Evolutionary conservation across 2,797 vertebrate genomes (phyloP), one percentile per base, ranked within the genome.

Genomic region (Tapera naevia): DNA sequence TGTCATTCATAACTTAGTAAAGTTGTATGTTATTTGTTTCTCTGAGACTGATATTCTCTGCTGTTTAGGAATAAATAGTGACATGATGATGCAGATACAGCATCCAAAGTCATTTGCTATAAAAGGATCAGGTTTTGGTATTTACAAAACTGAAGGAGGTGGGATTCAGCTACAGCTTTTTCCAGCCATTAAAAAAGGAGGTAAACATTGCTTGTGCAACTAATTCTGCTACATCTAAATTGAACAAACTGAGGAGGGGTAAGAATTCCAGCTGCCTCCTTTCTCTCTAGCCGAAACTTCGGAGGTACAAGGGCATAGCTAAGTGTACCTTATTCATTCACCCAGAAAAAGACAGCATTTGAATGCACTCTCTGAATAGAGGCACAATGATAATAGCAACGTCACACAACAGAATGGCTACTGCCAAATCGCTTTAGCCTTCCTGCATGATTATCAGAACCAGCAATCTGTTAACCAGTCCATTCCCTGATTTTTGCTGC

Each of bases 261-360:
- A 72, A 85, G 62, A 89, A 64, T 88, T 82, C 65, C 85, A 89
- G 79, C 86, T 92, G 71, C 35, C 41, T 93, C 7, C 25, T 94
- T 95, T 91, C 56, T 94, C 66, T 79, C 35, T n/a, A 25, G 66
- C 54, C 79, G 87, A 64, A 93, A 79, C 65, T 84, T 95, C 22
- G 58, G 79, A 88, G 62, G 66, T 89, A 83, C 18, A 62, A 83
- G 84, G 90, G 58, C 58, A 37, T 58, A 83, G 74, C 73, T 85
- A 54, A 92, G 92, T 80, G 81, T 81, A 83, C 74, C 88, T 96
- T 87, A 72, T 14, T 57, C 89, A 93, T 60, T 95, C 85, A 94
- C 84, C 92, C 91, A 83, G 86, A 88, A 95, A 93, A 96, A 92
- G 75, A 30, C 80, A 86, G 80, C 69, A 78, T 94, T 93, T 96